phyloP scores from a whole-genome alignment of 2,888 invertebrate genomes.

The Sinotaia quadrata region DNA sequence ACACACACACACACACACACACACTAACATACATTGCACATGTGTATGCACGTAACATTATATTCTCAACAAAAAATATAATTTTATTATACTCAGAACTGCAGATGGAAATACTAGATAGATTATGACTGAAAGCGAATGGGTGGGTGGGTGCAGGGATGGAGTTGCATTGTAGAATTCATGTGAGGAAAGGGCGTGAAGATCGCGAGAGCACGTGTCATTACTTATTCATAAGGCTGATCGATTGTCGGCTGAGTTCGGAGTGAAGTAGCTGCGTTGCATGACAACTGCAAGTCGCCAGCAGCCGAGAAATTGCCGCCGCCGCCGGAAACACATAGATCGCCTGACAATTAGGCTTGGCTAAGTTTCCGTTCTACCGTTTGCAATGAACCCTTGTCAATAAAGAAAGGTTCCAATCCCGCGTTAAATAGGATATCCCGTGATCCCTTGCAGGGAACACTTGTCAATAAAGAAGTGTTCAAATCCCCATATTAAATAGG shows the following conservation, averaged over 20 bases:
- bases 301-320: constrained; percentile 1
- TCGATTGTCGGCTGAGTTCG: constrained; percentile 19
- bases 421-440: too few relatives aligned
- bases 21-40: too few relatives aligned
- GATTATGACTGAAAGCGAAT: background rate
- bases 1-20: too few relatives aligned
- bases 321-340: background rate
- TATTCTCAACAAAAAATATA: too few relatives aligned
- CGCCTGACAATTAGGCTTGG: background rate
- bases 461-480: too few relatives aligned
- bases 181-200: background rate
- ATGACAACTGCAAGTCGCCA: constrained; percentile 26
- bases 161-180: background rate
- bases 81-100: too few relatives aligned
- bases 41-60: too few relatives aligned
- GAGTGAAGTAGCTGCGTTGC: constrained; percentile 10
- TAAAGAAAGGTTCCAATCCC: too few relatives aligned
- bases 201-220: constrained; percentile 6
- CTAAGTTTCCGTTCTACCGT: background rate
- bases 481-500: too few relatives aligned
- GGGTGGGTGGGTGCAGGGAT: background rate
- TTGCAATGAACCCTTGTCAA: background rate
- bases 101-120: too few relatives aligned
- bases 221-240: constrained; percentile 24
- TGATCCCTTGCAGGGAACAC: too few relatives aligned